phyloP scores from a whole-genome alignment of 1,140 invertebrate species.

The Heliconius eleuchia region DNA sequence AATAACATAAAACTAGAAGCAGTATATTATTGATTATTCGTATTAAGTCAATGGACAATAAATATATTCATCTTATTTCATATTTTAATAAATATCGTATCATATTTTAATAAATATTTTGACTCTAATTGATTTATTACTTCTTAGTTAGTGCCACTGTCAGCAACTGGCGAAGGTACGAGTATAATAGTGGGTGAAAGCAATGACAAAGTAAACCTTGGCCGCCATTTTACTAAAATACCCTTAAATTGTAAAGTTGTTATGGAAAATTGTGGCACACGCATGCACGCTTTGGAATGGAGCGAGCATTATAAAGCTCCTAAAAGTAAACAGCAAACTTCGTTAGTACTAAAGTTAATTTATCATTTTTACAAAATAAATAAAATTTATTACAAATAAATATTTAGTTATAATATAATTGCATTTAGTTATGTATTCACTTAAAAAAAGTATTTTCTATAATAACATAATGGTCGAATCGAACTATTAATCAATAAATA shows the following conservation, averaged over 20 bases:
- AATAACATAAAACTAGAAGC: too few species aligned
- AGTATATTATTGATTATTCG: too few species aligned
- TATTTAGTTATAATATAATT: too few species aligned
- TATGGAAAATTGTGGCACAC: conserved; percentile 69
- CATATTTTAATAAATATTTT: neutral
- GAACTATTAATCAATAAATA: neutral
- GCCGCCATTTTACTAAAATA: conserved; percentile 69
- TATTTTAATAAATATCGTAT: neutral
- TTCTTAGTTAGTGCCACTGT: conserved; percentile 60
- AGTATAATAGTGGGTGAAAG: conserved; percentile 67
- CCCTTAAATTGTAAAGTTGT: conserved; percentile 63
- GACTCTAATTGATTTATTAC: conserved; percentile 15
- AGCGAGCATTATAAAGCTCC: conserved; percentile 69
- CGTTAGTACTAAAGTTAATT: conserved; percentile 44
- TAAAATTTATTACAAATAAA: too few species aligned
- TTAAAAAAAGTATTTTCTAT: too few species aligned
- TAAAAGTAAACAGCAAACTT: conserved; percentile 59
- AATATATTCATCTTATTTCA: neutral
- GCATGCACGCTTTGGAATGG: conserved; percentile 69
- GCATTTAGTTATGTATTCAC: too few species aligned
- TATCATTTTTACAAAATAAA: too few species aligned
- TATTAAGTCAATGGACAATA: too few species aligned
- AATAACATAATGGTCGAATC: too few species aligned
- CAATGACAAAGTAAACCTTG: conserved; percentile 61
- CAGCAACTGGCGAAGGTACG: conserved; percentile 68